These are phyloP conservation scores for Macrostomum lignano DNA, from an alignment of 1,140 invertebrate species.

Conservation along the genomic window DNA sequence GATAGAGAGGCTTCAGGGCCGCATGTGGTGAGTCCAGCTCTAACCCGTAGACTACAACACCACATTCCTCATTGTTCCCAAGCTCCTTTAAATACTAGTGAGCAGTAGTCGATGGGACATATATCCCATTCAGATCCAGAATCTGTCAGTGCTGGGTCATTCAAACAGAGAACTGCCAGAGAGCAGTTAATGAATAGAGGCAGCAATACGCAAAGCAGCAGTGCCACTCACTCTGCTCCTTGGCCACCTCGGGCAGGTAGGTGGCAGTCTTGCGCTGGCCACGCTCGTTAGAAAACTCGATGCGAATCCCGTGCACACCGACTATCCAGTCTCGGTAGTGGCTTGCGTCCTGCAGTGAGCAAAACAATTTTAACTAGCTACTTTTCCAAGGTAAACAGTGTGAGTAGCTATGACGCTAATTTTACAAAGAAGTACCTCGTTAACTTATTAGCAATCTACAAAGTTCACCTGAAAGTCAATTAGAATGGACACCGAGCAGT, in stretches of 20 bases:
- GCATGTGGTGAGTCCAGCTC: too few species aligned
- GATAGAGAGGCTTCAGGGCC: too few species aligned
- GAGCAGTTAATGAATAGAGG: too few species aligned
- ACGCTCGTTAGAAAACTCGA: conserved; percentile 81
- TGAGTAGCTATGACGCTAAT: neutral
- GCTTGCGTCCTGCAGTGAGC: neutral
- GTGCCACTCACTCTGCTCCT: conserved; percentile 66
- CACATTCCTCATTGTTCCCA: too few species aligned
- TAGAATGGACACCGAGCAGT: conserved; percentile 78
- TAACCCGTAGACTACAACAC: too few species aligned
- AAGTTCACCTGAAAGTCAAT: conserved; percentile 71
- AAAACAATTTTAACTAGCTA: neutral
- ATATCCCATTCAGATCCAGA: too few species aligned
- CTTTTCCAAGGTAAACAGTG: neutral
- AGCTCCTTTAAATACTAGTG: too few species aligned
- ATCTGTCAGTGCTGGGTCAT: too few species aligned
- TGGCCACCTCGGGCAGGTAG: conserved; percentile 80
- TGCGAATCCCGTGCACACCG: conserved; percentile 80
- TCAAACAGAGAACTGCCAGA: too few species aligned
- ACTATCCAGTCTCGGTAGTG: conserved; percentile 32
- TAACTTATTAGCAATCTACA: conserved; percentile 39
- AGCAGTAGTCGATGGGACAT: too few species aligned
- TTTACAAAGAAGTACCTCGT: neutral
- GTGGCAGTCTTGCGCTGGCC: conserved; percentile 78
- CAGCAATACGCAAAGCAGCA: too few species aligned